Base-by-base conservation (phyloP, 2,797 vertebrate species). In the Micropoecilia bifurca region DNA sequence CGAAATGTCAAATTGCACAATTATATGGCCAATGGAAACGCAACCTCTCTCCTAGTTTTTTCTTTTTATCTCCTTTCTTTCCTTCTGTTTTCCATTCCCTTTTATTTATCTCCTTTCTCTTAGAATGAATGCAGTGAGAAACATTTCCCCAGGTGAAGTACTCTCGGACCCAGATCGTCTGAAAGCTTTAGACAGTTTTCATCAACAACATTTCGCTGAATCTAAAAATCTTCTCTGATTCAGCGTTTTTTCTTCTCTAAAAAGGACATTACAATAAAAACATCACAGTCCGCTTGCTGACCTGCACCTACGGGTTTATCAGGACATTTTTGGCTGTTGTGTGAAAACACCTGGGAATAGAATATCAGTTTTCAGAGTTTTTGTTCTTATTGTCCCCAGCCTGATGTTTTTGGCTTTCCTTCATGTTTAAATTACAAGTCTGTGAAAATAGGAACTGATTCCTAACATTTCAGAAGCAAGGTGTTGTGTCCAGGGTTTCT, bases 321-420 rank as follows among this genome's bases (percentile, higher is more conserved):
- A 68, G 63, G 63, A 68, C 36, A 68, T 22, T 48, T 22, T 47
- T 46, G 36, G 18, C 57, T 39, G 30, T 46, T 57, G 33, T 41
- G 39, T 69, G 66, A 69, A 69, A 69, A 69, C 66, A 69, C 66
- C 66, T n/a, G 10, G 39, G 39, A 41, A 69, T 69, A 69, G 66
- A 69, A 69, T 69, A 69, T 69, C 66, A n/a, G 66, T 45, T 43
- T 69, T 45, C 66, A 69, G 63, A 68, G 4, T n/a, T 69, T 69
- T 43, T 69, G 16, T 68, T 69, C 66, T 69, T 43, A 43, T 69
- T n/a, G 66, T 25, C 39, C 22, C 4, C 10, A 3, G 4, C 25
- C 12, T 69, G 39, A 43, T 69, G 36, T 69, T 69, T 69, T 45
- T 69, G 39, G 66, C 39, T 69, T 69, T 69, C 22, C 41, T 69